Conservation (phyloP, 2,113 vertebrate genomes). For the Polyodon spathula region DNA sequence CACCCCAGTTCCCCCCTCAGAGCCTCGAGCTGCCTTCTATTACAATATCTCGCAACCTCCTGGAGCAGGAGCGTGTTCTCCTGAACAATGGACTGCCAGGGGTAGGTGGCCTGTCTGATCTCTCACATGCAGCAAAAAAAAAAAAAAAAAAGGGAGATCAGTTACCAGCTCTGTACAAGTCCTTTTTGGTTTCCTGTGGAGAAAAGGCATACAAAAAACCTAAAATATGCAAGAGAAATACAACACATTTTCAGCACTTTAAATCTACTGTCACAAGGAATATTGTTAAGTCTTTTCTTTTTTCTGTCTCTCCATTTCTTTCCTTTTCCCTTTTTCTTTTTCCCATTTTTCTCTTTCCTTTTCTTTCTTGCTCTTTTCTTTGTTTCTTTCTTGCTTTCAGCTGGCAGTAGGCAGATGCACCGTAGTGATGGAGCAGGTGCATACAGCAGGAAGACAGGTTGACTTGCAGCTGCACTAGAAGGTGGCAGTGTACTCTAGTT, state of each 20-base stretch:
- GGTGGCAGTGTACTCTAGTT: neutral
- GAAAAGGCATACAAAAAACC: no score
- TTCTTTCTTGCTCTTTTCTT: neutral
- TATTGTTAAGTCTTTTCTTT: no score
- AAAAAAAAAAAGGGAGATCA: neutral
- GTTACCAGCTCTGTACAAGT: no score
- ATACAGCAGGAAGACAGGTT: neutral
- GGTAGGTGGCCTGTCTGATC: slow-evolving; percentile 56
- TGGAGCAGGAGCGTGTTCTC: slow-evolving; percentile 77
- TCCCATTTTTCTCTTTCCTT: neutral
- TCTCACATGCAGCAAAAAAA: neutral
- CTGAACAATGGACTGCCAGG: slow-evolving; percentile 71
- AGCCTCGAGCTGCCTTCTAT: slow-evolving; percentile 96
- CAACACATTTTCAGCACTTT: no score
- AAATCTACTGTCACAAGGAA: no score
- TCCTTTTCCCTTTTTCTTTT: neutral
- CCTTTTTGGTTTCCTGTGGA: no score
- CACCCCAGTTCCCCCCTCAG: slow-evolving; percentile 93
- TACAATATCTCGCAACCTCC: slow-evolving; percentile 90
- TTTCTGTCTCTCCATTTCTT: neutral
- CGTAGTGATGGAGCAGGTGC: slow-evolving; percentile 9
- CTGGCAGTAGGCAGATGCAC: slow-evolving; percentile 1
- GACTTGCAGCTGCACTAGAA: neutral
- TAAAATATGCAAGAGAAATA: no score
- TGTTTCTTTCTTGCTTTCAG: neutral